Percentiles rank a stretch among this genome's conserved stretches.
Evolutionary conservation across 1,140 invertebrate genomes (phyloP).

Genomic region (Megalonaias nervosa): DNA sequence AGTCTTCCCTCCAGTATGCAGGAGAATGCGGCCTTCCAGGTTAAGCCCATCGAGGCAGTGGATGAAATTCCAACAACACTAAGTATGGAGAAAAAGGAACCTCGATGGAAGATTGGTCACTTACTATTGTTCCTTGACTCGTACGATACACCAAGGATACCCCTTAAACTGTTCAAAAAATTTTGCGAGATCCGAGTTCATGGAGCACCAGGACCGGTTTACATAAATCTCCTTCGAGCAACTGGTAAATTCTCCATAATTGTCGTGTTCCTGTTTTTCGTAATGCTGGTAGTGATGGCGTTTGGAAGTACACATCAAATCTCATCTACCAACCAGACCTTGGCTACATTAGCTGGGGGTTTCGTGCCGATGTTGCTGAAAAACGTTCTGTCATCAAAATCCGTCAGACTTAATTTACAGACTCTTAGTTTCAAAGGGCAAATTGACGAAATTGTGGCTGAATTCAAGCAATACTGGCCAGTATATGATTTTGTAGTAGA

Average conservation of each 20-base stretch:
- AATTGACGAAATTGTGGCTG: slow-evolving; percentile 67
- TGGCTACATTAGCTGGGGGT: slow-evolving; percentile 67
- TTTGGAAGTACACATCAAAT: slow-evolving; percentile 67
- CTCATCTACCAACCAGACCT: slow-evolving; percentile 68
- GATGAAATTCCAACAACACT: slow-evolving; percentile 54
- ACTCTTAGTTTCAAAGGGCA: slow-evolving; percentile 69
- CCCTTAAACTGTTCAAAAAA: slow-evolving; percentile 62
- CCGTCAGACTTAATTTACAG: slow-evolving; percentile 62
- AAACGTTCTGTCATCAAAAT: slow-evolving; percentile 63
- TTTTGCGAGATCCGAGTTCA: slow-evolving; percentile 65
- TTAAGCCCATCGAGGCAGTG: slow-evolving; percentile 56
- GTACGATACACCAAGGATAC: slow-evolving; percentile 67
- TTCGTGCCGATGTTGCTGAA: slow-evolving; percentile 69
- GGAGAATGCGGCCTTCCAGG: slow-evolving; percentile 64
- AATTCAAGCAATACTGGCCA: slow-evolving; percentile 68
- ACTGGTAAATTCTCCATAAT: slow-evolving; percentile 68
- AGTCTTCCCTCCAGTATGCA: slow-evolving; percentile 65
- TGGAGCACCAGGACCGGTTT: slow-evolving; percentile 68
- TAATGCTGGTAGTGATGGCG: slow-evolving; percentile 69
- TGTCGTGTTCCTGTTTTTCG: slow-evolving; percentile 66
- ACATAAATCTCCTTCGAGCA: slow-evolving; percentile 63
- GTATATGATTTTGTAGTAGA: slow-evolving; percentile 55
- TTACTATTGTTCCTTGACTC: slow-evolving; percentile 67
- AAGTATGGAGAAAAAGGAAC: slow-evolving; percentile 57
- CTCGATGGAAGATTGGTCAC: slow-evolving; percentile 65